Percentiles rank a stretch among this genome's conserved stretches.
phyloP scores from a whole-genome alignment of 2,797 vertebrate species.

The Psittacula echo region DNA sequence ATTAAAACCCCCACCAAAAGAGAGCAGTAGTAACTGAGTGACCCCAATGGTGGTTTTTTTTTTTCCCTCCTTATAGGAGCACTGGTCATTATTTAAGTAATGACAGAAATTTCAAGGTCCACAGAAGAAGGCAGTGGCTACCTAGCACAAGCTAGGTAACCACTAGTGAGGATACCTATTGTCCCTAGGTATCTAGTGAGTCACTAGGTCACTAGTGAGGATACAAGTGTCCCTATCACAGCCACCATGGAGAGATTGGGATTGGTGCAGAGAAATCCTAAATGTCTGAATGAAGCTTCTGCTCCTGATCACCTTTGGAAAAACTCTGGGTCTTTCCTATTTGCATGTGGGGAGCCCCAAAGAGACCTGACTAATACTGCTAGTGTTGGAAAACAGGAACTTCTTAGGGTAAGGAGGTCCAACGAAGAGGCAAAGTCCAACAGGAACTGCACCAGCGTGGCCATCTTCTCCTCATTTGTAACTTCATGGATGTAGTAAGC shows the following conservation, averaged over 20 bases:
- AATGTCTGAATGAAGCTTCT: background rate
- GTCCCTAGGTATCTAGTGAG: background rate
- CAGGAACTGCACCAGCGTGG: background rate
- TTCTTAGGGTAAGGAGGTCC: background rate
- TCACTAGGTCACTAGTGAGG: background rate
- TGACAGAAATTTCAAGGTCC: fast-evolving
- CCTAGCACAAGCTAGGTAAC: background rate
- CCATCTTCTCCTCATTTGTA: background rate
- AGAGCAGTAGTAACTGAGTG: background rate
- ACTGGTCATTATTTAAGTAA: background rate
- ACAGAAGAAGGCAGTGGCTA: background rate
- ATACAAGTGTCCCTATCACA: fast-evolving
- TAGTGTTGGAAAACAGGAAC: background rate
- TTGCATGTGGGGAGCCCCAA: background rate
- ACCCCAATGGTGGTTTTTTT: fast-evolving
- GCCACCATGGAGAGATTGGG: fast-evolving
- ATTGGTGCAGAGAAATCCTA: background rate
- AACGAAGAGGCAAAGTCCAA: background rate
- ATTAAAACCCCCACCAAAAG: background rate
- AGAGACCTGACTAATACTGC: fast-evolving
- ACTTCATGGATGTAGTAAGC: background rate
- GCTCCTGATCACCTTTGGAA: background rate
- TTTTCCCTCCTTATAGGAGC: background rate
- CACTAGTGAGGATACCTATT: background rate
- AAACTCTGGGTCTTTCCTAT: background rate